A percentile compares a stretch with the other conserved stretches of the same genome.
phyloP scores from a whole-genome alignment of 2,113 vertebrate species.

The Scolopax mira region DNA sequence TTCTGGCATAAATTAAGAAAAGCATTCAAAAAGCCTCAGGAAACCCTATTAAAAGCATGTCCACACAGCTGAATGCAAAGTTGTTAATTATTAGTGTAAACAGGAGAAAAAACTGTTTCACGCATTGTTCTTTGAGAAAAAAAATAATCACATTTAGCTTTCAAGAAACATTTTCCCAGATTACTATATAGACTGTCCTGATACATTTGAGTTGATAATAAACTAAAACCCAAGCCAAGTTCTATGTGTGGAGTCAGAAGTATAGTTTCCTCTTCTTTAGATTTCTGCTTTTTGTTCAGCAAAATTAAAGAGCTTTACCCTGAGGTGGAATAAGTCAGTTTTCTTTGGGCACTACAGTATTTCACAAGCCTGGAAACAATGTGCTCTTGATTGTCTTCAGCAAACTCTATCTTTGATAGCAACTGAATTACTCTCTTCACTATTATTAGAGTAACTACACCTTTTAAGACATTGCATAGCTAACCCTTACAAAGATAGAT shows the following conservation, averaged over 20 bases:
- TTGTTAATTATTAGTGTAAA: not conserved
- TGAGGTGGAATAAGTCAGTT: not conserved
- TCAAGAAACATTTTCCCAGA: not conserved
- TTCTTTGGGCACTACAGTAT: not conserved
- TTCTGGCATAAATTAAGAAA: not conserved
- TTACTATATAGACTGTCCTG: not conserved
- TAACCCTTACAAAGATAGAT: not conserved
- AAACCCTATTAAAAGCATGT: not conserved
- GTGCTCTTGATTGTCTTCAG: not conserved
- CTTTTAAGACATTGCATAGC: not conserved
- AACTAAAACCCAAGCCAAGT: not conserved
- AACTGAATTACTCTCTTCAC: not conserved
- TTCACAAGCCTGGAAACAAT: not conserved
- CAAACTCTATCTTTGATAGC: not conserved
- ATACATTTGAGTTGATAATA: not conserved
- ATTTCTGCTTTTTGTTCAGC: not conserved
- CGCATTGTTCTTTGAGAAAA: not conserved
- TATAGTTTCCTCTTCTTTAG: not conserved
- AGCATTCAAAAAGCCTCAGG: not conserved
- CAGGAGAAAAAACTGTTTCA: not conserved
- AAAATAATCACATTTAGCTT: not conserved
- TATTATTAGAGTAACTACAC: not conserved
- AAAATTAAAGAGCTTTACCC: not conserved
- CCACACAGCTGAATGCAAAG: not conserved
- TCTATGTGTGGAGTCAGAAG: not conserved